These are phyloP conservation scores for Pyrocoelia pectoralis DNA, from an alignment of 2,888 invertebrate genomes.

Conservation along the genomic window DNA sequence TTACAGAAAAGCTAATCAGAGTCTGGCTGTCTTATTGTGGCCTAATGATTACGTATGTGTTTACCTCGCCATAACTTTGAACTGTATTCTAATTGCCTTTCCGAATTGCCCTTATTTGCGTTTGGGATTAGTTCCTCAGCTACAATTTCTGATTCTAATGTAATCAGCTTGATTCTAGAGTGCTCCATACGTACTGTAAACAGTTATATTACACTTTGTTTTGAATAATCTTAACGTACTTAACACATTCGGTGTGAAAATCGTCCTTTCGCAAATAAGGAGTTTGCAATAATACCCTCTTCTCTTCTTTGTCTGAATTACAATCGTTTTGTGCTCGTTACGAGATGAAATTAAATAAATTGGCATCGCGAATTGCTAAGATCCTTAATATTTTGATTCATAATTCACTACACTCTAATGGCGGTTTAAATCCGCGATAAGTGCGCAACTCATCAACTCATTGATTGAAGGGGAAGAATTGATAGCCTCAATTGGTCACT, in stretches of 20 bases:
- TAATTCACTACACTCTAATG: no score
- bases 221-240: neutral
- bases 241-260: neutral
- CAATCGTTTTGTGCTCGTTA: no score
- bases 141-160: slow-evolving; percentile 18
- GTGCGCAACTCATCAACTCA: no score
- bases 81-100: slow-evolving; percentile 34
- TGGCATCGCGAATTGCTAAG: no score
- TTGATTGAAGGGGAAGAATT: no score
- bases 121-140: slow-evolving; percentile 16
- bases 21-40: slow-evolving; percentile 36
- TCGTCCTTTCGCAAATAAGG: no score
- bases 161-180: slow-evolving; percentile 11
- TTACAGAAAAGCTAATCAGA: slow-evolving; percentile 42
- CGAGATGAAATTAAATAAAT: no score
- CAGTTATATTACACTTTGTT: slow-evolving; percentile 3
- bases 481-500: no score
- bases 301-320: no score
- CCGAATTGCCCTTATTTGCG: slow-evolving; percentile 23
- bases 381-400: no score
- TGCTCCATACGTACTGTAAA: slow-evolving; percentile 1
- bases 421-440: no score
- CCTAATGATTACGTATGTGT: slow-evolving; percentile 40
- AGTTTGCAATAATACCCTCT: no score
- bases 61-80: slow-evolving; percentile 29